Conservation (phyloP, 1,140 invertebrate genomes). For the Acromyrmex charruanus region DNA sequence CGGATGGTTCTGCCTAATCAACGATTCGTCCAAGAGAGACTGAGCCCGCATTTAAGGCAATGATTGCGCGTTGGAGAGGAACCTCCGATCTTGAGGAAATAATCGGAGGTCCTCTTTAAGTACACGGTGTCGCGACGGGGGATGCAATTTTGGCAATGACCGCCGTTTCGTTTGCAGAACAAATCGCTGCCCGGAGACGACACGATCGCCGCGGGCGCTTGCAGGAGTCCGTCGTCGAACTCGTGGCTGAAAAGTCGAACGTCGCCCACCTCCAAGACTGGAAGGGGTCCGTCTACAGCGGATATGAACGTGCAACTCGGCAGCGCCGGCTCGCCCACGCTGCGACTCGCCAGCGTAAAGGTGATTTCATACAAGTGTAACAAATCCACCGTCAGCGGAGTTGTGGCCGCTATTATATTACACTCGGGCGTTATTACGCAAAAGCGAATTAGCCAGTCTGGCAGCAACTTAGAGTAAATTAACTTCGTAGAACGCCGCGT, state of each 20-base stretch:
- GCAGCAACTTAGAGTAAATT: not conserved
- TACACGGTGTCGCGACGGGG: not conserved
- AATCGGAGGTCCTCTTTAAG: conserved; percentile 17
- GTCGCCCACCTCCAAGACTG: conserved; percentile 80
- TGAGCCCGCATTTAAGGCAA: not conserved
- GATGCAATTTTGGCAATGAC: conserved; percentile 29
- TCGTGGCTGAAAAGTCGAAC: conserved; percentile 84
- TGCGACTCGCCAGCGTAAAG: conserved; percentile 86
- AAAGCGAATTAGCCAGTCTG: not conserved
- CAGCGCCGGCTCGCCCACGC: conserved; percentile 85
- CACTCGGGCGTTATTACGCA: not conserved
- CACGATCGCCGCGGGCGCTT: conserved; percentile 77
- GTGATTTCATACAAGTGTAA: conserved; percentile 71
- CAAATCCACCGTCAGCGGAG: too few relatives aligned
- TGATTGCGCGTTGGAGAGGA: not conserved
- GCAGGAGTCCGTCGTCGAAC: conserved; percentile 81
- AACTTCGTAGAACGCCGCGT: not conserved
- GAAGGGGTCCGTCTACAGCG: conserved; percentile 82
- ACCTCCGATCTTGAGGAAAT: not conserved
- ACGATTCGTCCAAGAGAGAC: not conserved
- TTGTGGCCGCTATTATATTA: not conserved
- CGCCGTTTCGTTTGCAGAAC: conserved; percentile 78
- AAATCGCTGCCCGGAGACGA: conserved; percentile 81
- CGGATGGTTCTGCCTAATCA: conserved; percentile 2
- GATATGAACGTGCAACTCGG: conserved; percentile 87